Conservation (phyloP, 2,888 invertebrate species). For the Cephus spinipes region DNA sequence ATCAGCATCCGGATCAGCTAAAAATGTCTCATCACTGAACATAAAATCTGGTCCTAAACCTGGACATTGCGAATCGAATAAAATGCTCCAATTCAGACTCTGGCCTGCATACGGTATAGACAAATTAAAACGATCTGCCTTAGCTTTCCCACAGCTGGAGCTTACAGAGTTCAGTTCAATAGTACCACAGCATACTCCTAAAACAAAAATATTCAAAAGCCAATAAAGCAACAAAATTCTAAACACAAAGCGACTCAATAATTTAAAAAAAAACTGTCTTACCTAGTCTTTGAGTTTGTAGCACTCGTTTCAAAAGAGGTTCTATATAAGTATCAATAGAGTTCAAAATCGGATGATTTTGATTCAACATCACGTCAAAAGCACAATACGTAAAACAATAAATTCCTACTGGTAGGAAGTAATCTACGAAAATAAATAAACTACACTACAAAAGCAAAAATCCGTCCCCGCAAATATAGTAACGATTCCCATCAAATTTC, state of each 20-base stretch:
- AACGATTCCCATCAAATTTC: not conserved
- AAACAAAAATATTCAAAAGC: conserved; percentile 1
- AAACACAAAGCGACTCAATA: conserved; percentile 1
- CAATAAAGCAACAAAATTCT: not conserved
- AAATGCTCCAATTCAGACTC: conserved; percentile 76
- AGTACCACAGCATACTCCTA: conserved; percentile 38
- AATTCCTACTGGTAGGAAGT: not conserved
- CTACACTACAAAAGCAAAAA: not conserved
- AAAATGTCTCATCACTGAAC: conserved; percentile 77
- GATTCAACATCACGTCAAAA: conserved; percentile 33
- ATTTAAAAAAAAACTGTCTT: conserved; percentile 9
- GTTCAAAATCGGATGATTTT: conserved; percentile 27
- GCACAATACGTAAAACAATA: not conserved
- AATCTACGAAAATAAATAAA: not conserved
- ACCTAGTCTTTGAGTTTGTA: conserved; percentile 36
- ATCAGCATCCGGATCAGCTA: conserved; percentile 71
- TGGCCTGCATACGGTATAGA: conserved; percentile 79
- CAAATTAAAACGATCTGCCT: conserved; percentile 72
- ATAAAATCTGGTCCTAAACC: conserved; percentile 81
- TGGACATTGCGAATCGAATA: conserved; percentile 74
- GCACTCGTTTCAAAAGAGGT: conserved; percentile 38
- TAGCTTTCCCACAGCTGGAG: conserved; percentile 54
- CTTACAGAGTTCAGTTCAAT: conserved; percentile 35
- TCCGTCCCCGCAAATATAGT: not conserved
- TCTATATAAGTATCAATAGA: conserved; percentile 35